Base-by-base conservation (phyloP, 2,888 invertebrate species). In the Lithophane socia region DNA sequence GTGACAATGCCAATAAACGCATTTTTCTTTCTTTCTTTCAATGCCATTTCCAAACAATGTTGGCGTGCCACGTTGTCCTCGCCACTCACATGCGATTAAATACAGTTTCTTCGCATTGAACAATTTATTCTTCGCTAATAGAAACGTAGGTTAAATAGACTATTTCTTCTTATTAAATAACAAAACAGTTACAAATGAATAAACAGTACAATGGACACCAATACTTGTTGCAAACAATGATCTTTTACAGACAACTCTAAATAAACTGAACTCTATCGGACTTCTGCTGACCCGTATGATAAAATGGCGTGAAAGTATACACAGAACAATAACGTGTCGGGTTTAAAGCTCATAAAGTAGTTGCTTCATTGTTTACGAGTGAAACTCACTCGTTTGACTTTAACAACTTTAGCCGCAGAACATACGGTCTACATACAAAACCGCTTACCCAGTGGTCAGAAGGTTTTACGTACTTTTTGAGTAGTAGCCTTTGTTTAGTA, bases 341-440 rank as follows among this genome's bases (percentile, higher is more conserved):
- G 63, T 75, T 87, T 73, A 79, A 87, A 80, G 75, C 80, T 80
- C 79, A 80, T 87, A 88, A 88, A 86, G 73, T 74, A 80, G 77
- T 70, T 73, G 66, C 73, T 80, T 83, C 72, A 79, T 76, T 83
- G 86, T 86, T 86, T 79, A 86, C 80, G 86, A 86, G 79, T 73
- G 47, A 49, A 73, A 77, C 52, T 75, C 74, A 49, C 47, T 24
- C 66, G 67, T 83, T 86, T 75, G 76, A 75, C 76, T 83, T 86
- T 80, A 75, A 87, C 77, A 75, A 87, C 86, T 77, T 82, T 12
- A 18, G 61, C 56, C 69, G n/a, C 60, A 69, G 47, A 66, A 70
- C 73, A n/a, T 61, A 73, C 69, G 9, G 52, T 52, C 9, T 63
- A 77, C 67, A 56, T 56, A 49, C 64, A 47, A 60, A 61, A 64